These are phyloP conservation scores for Rotaria magnacalcarata DNA, from an alignment of 2,888 invertebrate genomes.

Conservation along the genomic window DNA sequence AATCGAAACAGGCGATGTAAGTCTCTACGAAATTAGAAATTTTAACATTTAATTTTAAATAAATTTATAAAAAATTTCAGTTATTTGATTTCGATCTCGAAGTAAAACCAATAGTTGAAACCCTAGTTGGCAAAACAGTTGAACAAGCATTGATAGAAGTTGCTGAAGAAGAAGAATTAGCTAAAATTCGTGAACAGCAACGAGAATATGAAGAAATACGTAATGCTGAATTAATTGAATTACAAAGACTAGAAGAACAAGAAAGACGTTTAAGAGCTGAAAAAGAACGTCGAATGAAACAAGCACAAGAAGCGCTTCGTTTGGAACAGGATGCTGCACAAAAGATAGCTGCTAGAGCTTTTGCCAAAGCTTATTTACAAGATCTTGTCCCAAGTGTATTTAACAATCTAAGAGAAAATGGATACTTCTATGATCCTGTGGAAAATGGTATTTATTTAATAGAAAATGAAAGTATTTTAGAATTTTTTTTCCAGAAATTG, in stretches of 20 bases:
- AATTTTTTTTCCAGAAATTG: conserved; percentile 60
- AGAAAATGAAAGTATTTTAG: background rate
- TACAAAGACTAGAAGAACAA: conserved; percentile 74
- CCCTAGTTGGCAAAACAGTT: conserved; percentile 79
- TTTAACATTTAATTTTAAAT: background rate
- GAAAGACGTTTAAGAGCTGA: conserved; percentile 63
- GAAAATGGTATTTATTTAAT: conserved; percentile 58
- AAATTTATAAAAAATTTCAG: conserved; percentile 53
- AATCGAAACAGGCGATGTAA: conserved; percentile 80
- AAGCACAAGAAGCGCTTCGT: conserved; percentile 67
- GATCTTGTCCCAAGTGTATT: conserved; percentile 78
- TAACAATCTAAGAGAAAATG: conserved; percentile 73
- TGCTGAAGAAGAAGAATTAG: conserved; percentile 84
- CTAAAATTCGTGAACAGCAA: conserved; percentile 74
- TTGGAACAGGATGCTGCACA: conserved; percentile 73
- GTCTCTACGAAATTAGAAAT: conserved; percentile 34
- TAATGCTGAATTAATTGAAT: conserved; percentile 76
- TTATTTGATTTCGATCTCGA: conserved; percentile 86
- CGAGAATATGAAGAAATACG: conserved; percentile 70
- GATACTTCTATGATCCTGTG: conserved; percentile 66
- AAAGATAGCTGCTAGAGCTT: conserved; percentile 74
- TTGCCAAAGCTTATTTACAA: conserved; percentile 79
- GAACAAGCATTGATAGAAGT: conserved; percentile 84
- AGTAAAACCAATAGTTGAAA: conserved; percentile 81
- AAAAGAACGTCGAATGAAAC: conserved; percentile 69